Conservation (phyloP, 1,140 invertebrate species). For the Platyscapa corneri region DNA sequence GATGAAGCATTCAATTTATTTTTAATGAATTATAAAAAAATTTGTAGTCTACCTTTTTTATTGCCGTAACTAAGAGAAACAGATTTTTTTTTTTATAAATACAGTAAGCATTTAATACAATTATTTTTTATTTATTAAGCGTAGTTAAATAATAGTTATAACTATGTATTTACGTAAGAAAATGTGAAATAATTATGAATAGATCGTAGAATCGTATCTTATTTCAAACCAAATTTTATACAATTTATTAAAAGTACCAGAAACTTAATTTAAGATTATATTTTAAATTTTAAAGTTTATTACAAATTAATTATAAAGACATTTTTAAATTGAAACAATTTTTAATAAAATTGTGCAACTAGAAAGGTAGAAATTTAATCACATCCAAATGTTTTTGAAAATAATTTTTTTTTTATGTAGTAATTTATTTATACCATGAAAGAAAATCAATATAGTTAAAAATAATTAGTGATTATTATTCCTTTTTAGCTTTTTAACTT, state of each 20-base stretch:
- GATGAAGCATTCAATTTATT: background rate
- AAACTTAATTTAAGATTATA: no score
- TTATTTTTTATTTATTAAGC: background rate
- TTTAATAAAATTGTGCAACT: slow-evolving; percentile 1
- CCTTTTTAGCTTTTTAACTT: background rate
- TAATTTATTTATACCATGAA: background rate
- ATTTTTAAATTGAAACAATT: background rate
- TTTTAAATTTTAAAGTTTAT: no score
- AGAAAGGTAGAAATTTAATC: background rate
- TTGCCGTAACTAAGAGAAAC: background rate
- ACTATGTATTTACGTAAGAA: no score
- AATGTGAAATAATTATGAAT: background rate
- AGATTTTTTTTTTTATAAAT: no score
- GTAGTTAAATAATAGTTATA: no score
- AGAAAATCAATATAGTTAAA: background rate
- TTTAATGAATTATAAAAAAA: background rate
- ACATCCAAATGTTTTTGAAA: background rate
- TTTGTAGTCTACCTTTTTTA: background rate
- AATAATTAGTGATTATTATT: background rate
- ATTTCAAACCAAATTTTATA: no score
- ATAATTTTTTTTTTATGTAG: background rate
- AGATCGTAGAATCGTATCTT: no score
- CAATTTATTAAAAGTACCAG: no score
- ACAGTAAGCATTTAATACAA: background rate
- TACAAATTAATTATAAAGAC: background rate